Base-by-base conservation (phyloP, 2,113 vertebrate genomes). In the Hemichromis elongatus region DNA sequence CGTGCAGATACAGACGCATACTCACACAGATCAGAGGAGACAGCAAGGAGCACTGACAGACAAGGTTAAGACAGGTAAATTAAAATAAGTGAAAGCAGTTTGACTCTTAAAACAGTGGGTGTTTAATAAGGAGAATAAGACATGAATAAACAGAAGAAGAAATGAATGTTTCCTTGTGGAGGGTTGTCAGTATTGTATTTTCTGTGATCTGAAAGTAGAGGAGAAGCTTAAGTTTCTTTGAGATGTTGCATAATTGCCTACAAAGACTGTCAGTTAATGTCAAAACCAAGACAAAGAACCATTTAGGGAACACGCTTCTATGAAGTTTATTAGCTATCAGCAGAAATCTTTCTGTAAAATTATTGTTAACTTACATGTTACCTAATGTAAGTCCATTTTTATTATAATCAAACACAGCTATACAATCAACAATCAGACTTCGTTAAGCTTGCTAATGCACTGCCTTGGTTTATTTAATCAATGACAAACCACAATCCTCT, bases 261-360 rank as follows among this genome's bases (percentile, higher is more conserved):
- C 35, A 83, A 82, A 75, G 57, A 73, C 85, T 89, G 86, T 88
- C 88, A 88, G 68, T 88, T 79, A 84, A 78, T 83, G 86, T 92
- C 89, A 90, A 77, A 81, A 12, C 28, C 78, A 45, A 33, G 70
- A 89, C 55, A 89, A 88, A 88, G 54, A 35, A 54, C 47, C 63
- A 53, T 82, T 83, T 52, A 24, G 12, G 50, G n/a, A 89, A 89
- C 79, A 52, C 63, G 33, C 45, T 70, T 61, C 70, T 18, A 30
- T 78, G 37, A 61, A 53, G 63, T 52, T 75, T 75, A 18, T 75
- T 75, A 55, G 53, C 21, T 11, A 12, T 55, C 18, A 37, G 24
- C 16, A 83, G 50, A 82, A 85, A 78, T 53, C 2, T 56, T 75
- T 79, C 9, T 75, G 35, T 30, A 28, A 63, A 55, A 79, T 10